Conservation (phyloP, 2,888 invertebrate species). For the Dascillus cervinus region DNA sequence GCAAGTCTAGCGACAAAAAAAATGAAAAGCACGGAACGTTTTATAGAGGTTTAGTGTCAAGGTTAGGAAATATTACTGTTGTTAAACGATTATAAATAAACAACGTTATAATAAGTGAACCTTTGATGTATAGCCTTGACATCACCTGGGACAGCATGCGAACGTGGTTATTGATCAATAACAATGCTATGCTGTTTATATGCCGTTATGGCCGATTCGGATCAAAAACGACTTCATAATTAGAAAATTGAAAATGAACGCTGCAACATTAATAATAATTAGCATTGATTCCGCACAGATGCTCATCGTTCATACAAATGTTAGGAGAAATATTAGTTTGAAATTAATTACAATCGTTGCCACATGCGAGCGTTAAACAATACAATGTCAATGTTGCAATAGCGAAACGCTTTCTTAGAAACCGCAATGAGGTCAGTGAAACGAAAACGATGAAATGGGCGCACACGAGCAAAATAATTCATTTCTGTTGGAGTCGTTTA, state of each 20-base stretch:
- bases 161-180: conserved; percentile 15
- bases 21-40: too few species aligned
- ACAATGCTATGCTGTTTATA: conserved; percentile 13
- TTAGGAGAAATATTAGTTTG: too few species aligned
- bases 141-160: conserved; percentile 1
- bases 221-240: conserved; percentile 10
- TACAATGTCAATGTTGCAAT: conserved; percentile 21
- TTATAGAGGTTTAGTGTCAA: too few species aligned
- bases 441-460: not conserved
- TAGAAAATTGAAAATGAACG: too few species aligned
- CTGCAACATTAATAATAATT: too few species aligned
- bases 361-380: conserved; percentile 5
- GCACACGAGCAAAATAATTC: not conserved
- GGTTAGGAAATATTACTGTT: too few species aligned
- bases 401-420: conserved; percentile 11
- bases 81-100: too few species aligned
- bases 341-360: too few species aligned
- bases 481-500: conserved; percentile 1
- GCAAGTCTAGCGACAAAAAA: too few species aligned
- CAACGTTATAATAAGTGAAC: too few species aligned
- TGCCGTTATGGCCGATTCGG: conserved; percentile 13
- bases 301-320: too few species aligned
- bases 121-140: conserved; percentile 12
- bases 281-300: too few species aligned
- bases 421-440: conserved; percentile 9